phyloP scores from a whole-genome alignment of 2,888 invertebrate species.

The Lissocephala sabroskyi region DNA sequence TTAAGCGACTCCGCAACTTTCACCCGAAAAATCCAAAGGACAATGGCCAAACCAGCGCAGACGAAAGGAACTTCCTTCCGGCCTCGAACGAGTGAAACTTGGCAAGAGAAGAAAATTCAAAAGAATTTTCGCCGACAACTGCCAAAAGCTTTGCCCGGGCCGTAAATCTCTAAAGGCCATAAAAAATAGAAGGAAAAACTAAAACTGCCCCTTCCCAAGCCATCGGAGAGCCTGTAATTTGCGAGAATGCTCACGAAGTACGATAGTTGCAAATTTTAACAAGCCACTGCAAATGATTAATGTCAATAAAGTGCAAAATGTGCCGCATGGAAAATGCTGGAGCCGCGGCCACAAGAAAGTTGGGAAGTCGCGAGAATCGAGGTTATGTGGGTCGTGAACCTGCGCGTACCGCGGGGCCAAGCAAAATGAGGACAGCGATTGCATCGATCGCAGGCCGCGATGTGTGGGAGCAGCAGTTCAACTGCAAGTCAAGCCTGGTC shows the following conservation, averaged over 20 bases:
- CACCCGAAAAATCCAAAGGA: conserved; percentile 42
- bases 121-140: too few species aligned
- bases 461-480: conserved; percentile 48
- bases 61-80: conserved; percentile 46
- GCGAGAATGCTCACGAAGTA: conserved; percentile 13
- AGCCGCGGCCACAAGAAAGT: conserved; percentile 24
- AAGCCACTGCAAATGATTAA: conserved; percentile 58
- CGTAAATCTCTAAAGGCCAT: too few species aligned
- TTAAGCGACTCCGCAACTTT: conserved; percentile 37
- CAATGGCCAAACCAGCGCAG: conserved; percentile 34
- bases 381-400: conserved; percentile 53
- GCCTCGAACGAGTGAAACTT: too few species aligned
- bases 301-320: conserved; percentile 51
- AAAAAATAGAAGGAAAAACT: too few species aligned
- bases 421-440: conserved; percentile 45
- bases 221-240: not conserved
- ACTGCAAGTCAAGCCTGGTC: conserved; percentile 34
- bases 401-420: conserved; percentile 20
- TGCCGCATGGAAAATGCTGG: conserved; percentile 29
- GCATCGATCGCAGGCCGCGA: conserved; percentile 16
- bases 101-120: too few species aligned
- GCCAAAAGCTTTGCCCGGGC: too few species aligned
- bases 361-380: conserved; percentile 6
- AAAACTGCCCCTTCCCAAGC: too few species aligned
- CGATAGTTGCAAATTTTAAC: conserved; percentile 53